phyloP scores from a whole-genome alignment of 2,888 invertebrate genomes.

The Epinotia nisella region DNA sequence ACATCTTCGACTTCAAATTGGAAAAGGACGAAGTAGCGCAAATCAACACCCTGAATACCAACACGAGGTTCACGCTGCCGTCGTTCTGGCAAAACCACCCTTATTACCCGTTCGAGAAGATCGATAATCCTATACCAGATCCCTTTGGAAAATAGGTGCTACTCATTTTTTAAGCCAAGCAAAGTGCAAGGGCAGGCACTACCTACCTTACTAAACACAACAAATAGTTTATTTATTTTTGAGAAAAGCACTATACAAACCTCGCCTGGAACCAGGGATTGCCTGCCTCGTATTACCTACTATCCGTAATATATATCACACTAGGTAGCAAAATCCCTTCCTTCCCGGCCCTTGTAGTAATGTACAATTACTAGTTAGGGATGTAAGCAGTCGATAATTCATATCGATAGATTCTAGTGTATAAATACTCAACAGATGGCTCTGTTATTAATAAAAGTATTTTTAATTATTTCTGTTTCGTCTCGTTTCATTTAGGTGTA shows the following conservation, averaged over 20 bases:
- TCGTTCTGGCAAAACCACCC: constrained; percentile 77
- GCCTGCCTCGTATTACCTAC: too few relatives aligned
- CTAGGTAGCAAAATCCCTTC: too few relatives aligned
- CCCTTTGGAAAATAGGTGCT: constrained; percentile 56
- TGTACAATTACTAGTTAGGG: constrained; percentile 4
- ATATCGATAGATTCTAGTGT: constrained; percentile 19
- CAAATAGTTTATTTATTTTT: too few relatives aligned
- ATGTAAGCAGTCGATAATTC: constrained; percentile 15
- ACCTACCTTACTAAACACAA: too few relatives aligned
- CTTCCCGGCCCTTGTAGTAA: background rate
- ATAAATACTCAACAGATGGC: constrained; percentile 13
- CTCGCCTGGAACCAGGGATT: too few relatives aligned
- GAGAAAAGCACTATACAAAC: too few relatives aligned
- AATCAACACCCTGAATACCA: constrained; percentile 58
- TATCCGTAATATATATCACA: too few relatives aligned
- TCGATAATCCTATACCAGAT: constrained; percentile 60
- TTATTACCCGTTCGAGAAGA: constrained; percentile 73
- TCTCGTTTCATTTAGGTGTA: background rate
- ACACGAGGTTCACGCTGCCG: constrained; percentile 63
- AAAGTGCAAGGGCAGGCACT: too few relatives aligned
- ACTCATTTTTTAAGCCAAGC: background rate
- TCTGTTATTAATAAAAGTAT: constrained; percentile 14
- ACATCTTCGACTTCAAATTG: constrained; percentile 73
- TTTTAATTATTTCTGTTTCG: background rate
- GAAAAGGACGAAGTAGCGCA: constrained; percentile 60